A percentile compares a stretch with the other conserved stretches of the same genome.
phyloP scores from a whole-genome alignment of 1,140 invertebrate genomes.

The Halesus radiatus region DNA sequence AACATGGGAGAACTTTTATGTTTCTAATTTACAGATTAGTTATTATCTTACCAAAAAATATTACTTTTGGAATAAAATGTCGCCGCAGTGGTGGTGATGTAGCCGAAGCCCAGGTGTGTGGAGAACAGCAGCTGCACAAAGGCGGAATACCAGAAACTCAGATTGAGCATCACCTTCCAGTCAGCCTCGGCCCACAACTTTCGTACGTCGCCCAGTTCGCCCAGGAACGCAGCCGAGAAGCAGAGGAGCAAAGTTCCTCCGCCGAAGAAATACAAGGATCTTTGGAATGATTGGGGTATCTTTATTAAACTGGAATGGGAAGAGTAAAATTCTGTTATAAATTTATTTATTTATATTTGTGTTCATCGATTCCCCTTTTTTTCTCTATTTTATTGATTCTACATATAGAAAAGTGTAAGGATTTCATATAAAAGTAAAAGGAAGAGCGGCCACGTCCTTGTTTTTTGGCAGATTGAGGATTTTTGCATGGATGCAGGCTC shows the following conservation, averaged over 20 bases:
- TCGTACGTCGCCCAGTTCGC: constrained; percentile 18
- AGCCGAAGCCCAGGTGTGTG: constrained; percentile 70
- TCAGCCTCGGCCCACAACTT: constrained; percentile 36
- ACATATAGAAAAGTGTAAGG: no score
- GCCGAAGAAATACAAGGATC: constrained; percentile 62
- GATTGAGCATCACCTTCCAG: constrained; percentile 45
- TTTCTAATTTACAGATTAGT: no score
- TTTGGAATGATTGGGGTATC: constrained; percentile 66
- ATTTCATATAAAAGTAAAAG: no score
- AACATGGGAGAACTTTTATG: no score
- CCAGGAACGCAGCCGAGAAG: constrained; percentile 34
- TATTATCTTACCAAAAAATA: constrained; percentile 64
- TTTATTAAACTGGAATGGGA: constrained; percentile 65
- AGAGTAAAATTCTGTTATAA: no score
- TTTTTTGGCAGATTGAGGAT: no score
- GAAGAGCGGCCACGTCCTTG: no score
- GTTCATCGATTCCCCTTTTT: no score
- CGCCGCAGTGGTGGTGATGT: constrained; percentile 70
- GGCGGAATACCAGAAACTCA: constrained; percentile 69
- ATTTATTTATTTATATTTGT: no score
- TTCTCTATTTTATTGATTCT: no score
- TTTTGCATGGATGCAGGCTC: no score
- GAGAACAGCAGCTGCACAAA: constrained; percentile 71
- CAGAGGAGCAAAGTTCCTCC: constrained; percentile 42
- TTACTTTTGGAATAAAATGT: constrained; percentile 70